Base-by-base conservation (phyloP, 2,888 invertebrate genomes). In the Xestia ashworthii region DNA sequence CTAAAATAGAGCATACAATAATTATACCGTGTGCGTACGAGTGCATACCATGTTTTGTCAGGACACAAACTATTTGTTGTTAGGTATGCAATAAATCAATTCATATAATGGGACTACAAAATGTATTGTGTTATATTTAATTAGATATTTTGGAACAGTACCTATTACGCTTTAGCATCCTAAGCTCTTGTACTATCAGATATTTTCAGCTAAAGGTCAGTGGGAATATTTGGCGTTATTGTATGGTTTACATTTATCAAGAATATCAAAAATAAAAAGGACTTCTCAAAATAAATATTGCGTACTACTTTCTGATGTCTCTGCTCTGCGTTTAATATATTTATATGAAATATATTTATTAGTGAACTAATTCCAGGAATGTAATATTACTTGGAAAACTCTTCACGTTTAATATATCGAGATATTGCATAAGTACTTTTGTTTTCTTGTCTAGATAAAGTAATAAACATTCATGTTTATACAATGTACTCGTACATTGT, bases 271-370 rank as follows among this genome's bases (percentile, higher is more conserved):
- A 48, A 60, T 32, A 64, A 72, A 60, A 53, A 46, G 25, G 32
- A 19, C 19, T 55, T 41, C 11, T 46, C n/a, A 44, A 66, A 83
- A 83, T 71, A 5, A 83, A 71, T 71, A 55, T 48, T 50, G 6
- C 55, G 2, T 41, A 14, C 46, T 32, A 58, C 8, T 32, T 70
- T 69, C 67, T 53, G 25, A 25, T 53, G 22, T 32, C 22, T 76
- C 65, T 46, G 25, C 25, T 67, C 46, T 46, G 3, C 5, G 14
- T 69, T 78, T 4, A 60, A 16, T 32, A 46, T 46, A 55, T n/a
- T 65, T n/a, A 14, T 46, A n/a, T 48, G 46, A 25, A 74, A 19
- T 38, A 16, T 46, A 67, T 12, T 50, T 41, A 53, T 66, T 25
- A 66, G 25, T 46, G 22, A 66, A 32, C 3, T 16, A 46, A 46